Base-by-base conservation (phyloP, 2,113 vertebrate species). In the Ageneiosus marmoratus region DNA sequence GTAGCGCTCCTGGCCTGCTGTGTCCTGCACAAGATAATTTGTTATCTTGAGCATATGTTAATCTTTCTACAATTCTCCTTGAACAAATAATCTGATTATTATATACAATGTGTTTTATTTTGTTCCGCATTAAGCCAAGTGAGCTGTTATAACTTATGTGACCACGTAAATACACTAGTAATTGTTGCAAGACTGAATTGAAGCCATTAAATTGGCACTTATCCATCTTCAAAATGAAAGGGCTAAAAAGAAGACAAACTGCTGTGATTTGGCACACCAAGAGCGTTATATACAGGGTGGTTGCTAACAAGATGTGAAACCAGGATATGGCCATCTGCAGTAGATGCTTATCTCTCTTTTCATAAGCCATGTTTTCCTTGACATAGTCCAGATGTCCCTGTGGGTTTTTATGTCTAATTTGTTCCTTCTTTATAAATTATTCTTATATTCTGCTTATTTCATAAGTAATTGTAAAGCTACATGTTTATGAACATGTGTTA, bases 1-100 rank as follows among this genome's bases (percentile, higher is more conserved):
- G 86, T 96, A 97, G 81, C 96, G 92, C 83, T 96, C 96, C 89
- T 97, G 96, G 44, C 96, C 96, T 60, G 96, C 96, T 80, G 96
- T 97, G 88, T 97, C 96, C 96, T 97, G 73, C 75, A 83, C 80
- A 84, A n/a, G n/a, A n/a, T n/a, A n/a, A n/a, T n/a, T n/a, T n/a
- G n/a, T n/a, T n/a, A n/a, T n/a, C n/a, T n/a, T n/a, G 44, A 73
- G 50, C 1, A 1, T 29, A 13, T 2, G 32, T 50, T 74, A 37
- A 16, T 12, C 10, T 55, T 75, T 53, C 9, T 74, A 51, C n/a
- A 18, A 3, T 74, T 74, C 72, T 51, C 3, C 15, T 53, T 53
- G 37, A 4, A 56, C 27, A 53, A 75, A 75, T 37, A 50, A 32
- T 7, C 18, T 75, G 8, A 51, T 18, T 75, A 29, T 22, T 11